Evolutionary conservation across 1,140 invertebrate species (phyloP), one percentile per base, ranked within the genome.

Genomic region (Charaxes varanes): DNA sequence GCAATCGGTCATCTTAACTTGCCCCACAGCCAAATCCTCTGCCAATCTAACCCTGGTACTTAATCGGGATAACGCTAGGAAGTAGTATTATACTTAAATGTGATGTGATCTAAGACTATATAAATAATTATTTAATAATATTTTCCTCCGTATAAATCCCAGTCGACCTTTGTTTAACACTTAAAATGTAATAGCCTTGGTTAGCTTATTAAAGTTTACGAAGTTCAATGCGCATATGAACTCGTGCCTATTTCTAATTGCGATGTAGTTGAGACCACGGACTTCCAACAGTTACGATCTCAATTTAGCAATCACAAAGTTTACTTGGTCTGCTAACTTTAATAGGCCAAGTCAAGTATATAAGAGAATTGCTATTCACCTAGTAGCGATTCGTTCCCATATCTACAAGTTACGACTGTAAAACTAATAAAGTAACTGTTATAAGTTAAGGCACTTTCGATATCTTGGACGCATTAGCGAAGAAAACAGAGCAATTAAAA

Each of bases 271-370:
- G 45, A 44, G 51, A 53, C 51, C 45, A 21, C 51, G 38, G 36
- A 43, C 41, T 54, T 54, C 40, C 30, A 44, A 48, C 35, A 48
- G 45, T 47, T 53, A 43, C 45, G 40, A 50, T 50, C 52, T 54
- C 52, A 45, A 54, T 54, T 54, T 54, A 54, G 53, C 53, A 55
- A 55, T 55, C 53, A 51, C 43, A 35, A 51, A 55, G 42, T 51
- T 55, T 33, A 38, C 47, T 46, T 24, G 41, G 45, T 44, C 41
- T 40, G 18, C 41, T 30, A 51, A 51, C 42, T 55, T 55, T 40
- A 55, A 55, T 55, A 42, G 53, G 47, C 42, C 53, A 50, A 42
- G 37, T 41, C 38, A 28, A 52, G 22, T 50, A 50, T 41, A 49
- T 50, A 40, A 35, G 49, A 52, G 49, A 52, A 41, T 41, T 41